A percentile compares a stretch with the other conserved stretches of the same genome.
These are phyloP conservation scores for Porites australiensis DNA, from an alignment of 64 coral and sea anemone genomes.

Conservation along the genomic window DNA sequence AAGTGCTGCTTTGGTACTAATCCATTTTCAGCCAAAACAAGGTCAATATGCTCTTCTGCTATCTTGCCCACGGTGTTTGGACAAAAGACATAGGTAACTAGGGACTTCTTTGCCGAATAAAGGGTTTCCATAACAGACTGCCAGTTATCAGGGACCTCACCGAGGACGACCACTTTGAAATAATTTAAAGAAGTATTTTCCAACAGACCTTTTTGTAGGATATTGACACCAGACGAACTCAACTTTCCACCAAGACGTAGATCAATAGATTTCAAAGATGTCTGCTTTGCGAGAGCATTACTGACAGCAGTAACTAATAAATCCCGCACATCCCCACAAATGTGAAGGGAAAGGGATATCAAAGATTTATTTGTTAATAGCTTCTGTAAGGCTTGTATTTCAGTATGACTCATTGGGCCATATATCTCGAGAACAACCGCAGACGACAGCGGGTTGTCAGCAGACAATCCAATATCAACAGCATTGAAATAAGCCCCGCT, in stretches of 20 bases:
- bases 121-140: neutral
- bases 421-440: neutral
- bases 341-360: neutral
- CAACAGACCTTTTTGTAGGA: no score
- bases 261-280: neutral
- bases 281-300: neutral
- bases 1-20: neutral
- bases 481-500: neutral
- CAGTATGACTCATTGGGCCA: neutral
- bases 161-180: neutral
- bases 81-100: neutral
- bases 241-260: neutral
- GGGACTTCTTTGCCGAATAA: neutral
- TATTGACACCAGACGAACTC: no score
- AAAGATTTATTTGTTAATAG: neutral
- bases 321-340: neutral
- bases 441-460: neutral
- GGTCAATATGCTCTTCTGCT: neutral
- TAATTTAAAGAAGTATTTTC: neutral
- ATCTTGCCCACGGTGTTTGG: neutral
- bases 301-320: neutral
- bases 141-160: constrained; percentile 5
- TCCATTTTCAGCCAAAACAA: neutral
- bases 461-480: neutral
- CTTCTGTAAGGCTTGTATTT: neutral